Evolutionary conservation across 2,888 invertebrate genomes (phyloP), one percentile per base, ranked within the genome.

Genomic region (Cephalotes varians): DNA sequence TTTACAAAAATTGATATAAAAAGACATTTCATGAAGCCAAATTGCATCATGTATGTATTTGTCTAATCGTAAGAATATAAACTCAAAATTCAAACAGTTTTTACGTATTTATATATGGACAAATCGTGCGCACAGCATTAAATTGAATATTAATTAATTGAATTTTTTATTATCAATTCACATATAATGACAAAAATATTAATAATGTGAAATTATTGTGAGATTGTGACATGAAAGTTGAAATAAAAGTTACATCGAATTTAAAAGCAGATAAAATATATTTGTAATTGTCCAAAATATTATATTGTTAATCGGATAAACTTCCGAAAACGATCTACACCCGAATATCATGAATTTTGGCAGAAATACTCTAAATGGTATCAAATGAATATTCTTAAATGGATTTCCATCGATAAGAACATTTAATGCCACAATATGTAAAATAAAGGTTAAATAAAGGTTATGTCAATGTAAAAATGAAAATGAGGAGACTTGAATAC

Each of bases 1-100:
- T 10, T 0, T 9, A 65, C 0, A n/a, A 40, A 65, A 54, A n/a
- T 64, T 12, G 51, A 37, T 18, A 76, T 9, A n/a, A 62, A n/a
- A 62, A 1, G 25, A 34, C 10, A 10, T 34, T 37, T 74, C 49
- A 4, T 34, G 18, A 62, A 74, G 12, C 3, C 25, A 49, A 34
- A 37, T 44, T 58, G 2, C 37, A 74, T 34, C 18, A 49, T 18
- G 74, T 74, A 74, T 25, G 34, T 74, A 74, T n/a, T n/a, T 4
- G 5, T 31, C 1, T 25, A 56, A 28, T 25, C 5, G 5, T 54
- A 60, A 21, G 10, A 31, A 31, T 58, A 4, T 47, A 47, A 60
- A 58, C 2, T 58, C 10, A 47, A 40, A 44, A 60, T 47, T 73
- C 0, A 9, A 72, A 44, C 2, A 21, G 28, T 28, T 40, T 71